Percentiles rank a stretch among this genome's conserved stretches.
phyloP scores from a whole-genome alignment of 2,888 invertebrate species.

The Meiosimyza decipiens region DNA sequence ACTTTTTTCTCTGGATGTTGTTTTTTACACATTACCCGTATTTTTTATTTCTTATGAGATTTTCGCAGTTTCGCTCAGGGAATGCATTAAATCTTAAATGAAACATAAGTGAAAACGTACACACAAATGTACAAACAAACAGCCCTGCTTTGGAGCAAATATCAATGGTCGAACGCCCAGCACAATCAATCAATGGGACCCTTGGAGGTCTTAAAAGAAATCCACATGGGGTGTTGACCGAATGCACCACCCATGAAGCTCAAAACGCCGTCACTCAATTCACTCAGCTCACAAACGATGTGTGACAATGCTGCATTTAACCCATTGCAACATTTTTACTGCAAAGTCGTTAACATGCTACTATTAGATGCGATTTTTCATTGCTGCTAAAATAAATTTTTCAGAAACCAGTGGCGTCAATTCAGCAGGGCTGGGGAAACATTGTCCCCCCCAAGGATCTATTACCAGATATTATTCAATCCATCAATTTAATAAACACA shows the following conservation, averaged over 20 bases:
- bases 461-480: too few relatives aligned
- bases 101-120: not conserved
- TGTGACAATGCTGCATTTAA: not conserved
- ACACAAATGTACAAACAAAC: not conserved
- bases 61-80: conserved; percentile 2
- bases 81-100: conserved; percentile 22
- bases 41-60: not conserved
- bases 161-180: conserved; percentile 46
- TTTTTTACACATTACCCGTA: conserved; percentile 1
- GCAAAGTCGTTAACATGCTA: conserved; percentile 14
- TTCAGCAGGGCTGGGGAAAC: too few relatives aligned
- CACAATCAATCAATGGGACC: conserved; percentile 55
- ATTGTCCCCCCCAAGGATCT: too few relatives aligned
- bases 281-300: not conserved
- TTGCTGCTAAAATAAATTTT: too few relatives aligned
- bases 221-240: conserved; percentile 59
- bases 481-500: too few relatives aligned
- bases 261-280: conserved; percentile 7
- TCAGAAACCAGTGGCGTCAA: too few relatives aligned
- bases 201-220: conserved; percentile 26
- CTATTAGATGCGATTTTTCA: too few relatives aligned
- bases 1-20: not conserved
- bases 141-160: conserved; percentile 31
- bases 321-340: conserved; percentile 1
- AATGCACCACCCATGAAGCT: conserved; percentile 50